Conservation (phyloP, 2,113 vertebrate species). For the Tetraodon nigroviridis region DNA sequence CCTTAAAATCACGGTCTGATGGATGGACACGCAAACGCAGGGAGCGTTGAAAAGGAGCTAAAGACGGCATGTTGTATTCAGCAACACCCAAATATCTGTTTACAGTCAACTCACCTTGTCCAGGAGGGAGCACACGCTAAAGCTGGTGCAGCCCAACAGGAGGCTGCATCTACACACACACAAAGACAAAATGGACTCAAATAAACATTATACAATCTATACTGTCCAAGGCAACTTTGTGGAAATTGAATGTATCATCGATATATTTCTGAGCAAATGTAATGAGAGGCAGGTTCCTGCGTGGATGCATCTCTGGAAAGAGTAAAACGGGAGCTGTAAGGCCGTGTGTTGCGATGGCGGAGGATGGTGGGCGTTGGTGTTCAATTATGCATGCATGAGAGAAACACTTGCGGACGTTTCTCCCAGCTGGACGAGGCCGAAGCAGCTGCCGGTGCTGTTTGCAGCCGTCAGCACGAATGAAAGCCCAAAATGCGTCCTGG, state of each 20-base stretch:
- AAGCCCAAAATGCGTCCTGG: not conserved
- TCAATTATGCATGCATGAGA: constrained; percentile 50
- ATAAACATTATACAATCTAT: constrained; percentile 4
- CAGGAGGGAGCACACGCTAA: constrained; percentile 84
- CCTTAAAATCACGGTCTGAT: constrained; percentile 43
- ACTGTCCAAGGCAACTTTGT: no score
- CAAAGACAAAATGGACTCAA: constrained; percentile 11
- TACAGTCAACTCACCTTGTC: constrained; percentile 74
- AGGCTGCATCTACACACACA: constrained; percentile 65
- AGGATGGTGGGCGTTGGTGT: not conserved
- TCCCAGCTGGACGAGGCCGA: constrained; percentile 40
- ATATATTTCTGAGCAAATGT: no score
- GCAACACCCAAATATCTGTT: constrained; percentile 2
- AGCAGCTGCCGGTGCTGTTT: constrained; percentile 37
- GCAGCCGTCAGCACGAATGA: constrained; percentile 25
- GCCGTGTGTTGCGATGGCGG: constrained; percentile 1
- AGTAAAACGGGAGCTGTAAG: not conserved
- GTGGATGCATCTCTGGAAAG: not conserved
- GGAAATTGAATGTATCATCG: no score
- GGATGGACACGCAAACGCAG: constrained; percentile 17
- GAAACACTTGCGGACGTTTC: constrained; percentile 43
- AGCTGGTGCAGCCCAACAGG: constrained; percentile 89
- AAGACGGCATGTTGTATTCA: constrained; percentile 7
- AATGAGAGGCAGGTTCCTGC: no score
- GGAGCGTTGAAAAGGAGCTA: constrained; percentile 9